phyloP scores from a whole-genome alignment of 2,888 invertebrate species.

The Torymus auratus region DNA sequence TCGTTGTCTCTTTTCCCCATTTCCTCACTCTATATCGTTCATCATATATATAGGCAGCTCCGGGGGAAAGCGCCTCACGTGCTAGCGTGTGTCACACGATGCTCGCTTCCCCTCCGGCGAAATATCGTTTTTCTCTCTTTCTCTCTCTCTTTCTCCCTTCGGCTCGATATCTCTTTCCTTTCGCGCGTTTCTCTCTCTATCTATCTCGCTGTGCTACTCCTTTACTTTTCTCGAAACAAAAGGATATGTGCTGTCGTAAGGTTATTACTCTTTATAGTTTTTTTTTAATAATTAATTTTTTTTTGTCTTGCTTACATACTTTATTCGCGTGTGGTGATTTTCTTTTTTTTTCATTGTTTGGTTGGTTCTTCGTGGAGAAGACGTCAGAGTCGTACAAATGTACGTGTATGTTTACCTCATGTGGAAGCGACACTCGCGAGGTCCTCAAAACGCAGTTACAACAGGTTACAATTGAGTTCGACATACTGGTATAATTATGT shows the following conservation, averaged over 20 bases:
- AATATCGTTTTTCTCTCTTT: constrained; percentile 41
- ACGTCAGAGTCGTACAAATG: constrained; percentile 10
- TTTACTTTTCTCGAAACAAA: constrained; percentile 62
- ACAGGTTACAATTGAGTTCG: constrained; percentile 30
- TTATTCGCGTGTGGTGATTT: constrained; percentile 34
- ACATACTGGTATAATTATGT: constrained; percentile 26
- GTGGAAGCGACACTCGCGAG: neutral
- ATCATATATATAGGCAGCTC: neutral
- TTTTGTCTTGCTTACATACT: constrained; percentile 39
- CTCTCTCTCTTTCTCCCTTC: constrained; percentile 36
- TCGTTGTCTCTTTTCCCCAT: constrained; percentile 38
- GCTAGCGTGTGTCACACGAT: neutral
- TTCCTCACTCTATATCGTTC: constrained; percentile 20
- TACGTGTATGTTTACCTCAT: too few species aligned
- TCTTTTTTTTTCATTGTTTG: constrained; percentile 14
- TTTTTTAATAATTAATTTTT: constrained; percentile 38
- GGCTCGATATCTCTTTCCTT: constrained; percentile 49
- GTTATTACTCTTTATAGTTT: constrained; percentile 41
- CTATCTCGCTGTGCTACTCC: constrained; percentile 1
- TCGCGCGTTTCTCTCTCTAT: constrained; percentile 8
- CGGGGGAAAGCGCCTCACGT: too few species aligned
- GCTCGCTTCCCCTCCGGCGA: constrained; percentile 8
- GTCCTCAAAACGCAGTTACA: constrained; percentile 18
- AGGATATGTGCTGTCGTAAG: constrained; percentile 65
- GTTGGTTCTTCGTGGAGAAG: constrained; percentile 40